A percentile compares a stretch with the other conserved stretches of the same genome.
These are phyloP conservation scores for Poecilia picta DNA, from an alignment of 2,797 vertebrate genomes.

Conservation along the genomic window DNA sequence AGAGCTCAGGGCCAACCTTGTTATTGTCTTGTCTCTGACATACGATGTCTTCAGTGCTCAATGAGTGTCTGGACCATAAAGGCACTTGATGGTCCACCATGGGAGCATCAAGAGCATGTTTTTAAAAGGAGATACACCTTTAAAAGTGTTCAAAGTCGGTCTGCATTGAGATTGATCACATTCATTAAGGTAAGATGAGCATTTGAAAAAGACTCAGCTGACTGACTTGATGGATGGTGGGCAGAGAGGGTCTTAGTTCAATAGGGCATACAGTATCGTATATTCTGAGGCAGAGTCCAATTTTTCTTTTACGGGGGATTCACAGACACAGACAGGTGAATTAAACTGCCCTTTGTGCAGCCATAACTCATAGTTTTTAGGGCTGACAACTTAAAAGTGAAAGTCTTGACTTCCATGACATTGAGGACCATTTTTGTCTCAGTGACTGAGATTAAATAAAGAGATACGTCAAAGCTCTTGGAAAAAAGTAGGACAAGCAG, in stretches of 20 bases:
- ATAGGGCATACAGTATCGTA: constrained; percentile 46
- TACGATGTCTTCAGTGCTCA: constrained; percentile 36
- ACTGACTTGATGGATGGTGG: constrained; percentile 66
- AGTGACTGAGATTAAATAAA: constrained; percentile 70
- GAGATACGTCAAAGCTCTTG: constrained; percentile 62
- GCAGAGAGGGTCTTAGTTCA: constrained; percentile 52
- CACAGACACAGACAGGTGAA: constrained; percentile 60
- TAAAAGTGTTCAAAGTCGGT: constrained; percentile 48
- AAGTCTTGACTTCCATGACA: constrained; percentile 68
- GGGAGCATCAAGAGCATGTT: constrained; percentile 27
- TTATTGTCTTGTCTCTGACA: constrained; percentile 48
- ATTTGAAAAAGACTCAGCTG: constrained; percentile 63
- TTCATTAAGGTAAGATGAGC: constrained; percentile 68
- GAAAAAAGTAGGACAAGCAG: constrained; percentile 43
- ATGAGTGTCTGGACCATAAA: constrained; percentile 31
- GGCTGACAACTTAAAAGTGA: constrained; percentile 69
- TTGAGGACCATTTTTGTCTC: constrained; percentile 46
- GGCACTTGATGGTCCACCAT: constrained; percentile 51
- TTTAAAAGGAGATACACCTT: constrained; percentile 31
- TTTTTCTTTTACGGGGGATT: constrained; percentile 68
- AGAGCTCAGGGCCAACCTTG: constrained; percentile 31
- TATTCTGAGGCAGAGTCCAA: constrained; percentile 58
- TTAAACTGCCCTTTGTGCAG: constrained; percentile 65
- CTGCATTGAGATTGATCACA: constrained; percentile 66
- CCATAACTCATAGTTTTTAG: constrained; percentile 68